phyloP scores from a whole-genome alignment of 2,797 vertebrate genomes.

The Anguilla anguilla region DNA sequence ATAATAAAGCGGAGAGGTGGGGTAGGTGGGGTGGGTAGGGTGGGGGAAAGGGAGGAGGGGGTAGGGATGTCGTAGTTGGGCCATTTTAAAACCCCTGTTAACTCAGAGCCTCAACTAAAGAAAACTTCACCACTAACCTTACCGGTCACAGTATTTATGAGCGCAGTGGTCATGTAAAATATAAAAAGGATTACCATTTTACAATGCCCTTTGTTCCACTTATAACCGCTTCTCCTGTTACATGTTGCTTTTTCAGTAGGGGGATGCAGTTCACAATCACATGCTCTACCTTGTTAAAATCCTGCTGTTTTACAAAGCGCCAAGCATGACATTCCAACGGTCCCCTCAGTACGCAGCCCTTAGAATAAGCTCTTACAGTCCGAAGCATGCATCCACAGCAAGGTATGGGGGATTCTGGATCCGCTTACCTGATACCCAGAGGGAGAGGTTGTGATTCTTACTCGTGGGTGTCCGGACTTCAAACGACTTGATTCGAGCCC shows the following conservation, averaged over 20 bases:
- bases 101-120: background rate
- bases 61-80: background rate
- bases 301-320: background rate
- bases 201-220: background rate
- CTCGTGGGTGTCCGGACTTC: slow-evolving; percentile 53
- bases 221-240: background rate
- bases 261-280: background rate
- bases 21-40: no score
- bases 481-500: slow-evolving; percentile 54
- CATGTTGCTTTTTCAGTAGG: background rate
- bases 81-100: background rate
- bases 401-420: background rate
- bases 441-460: background rate
- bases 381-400: background rate
- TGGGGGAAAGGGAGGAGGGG: background rate
- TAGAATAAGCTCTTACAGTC: background rate
- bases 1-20: background rate
- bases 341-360: background rate
- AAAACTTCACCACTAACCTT: background rate
- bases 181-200: background rate
- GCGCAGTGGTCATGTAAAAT: background rate
- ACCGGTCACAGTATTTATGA: background rate
- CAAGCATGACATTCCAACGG: background rate
- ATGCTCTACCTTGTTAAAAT: background rate
- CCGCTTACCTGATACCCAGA: slow-evolving; percentile 63